Base-by-base conservation (phyloP, 2,113 vertebrate species). In the Cichladusa arquata region DNA sequence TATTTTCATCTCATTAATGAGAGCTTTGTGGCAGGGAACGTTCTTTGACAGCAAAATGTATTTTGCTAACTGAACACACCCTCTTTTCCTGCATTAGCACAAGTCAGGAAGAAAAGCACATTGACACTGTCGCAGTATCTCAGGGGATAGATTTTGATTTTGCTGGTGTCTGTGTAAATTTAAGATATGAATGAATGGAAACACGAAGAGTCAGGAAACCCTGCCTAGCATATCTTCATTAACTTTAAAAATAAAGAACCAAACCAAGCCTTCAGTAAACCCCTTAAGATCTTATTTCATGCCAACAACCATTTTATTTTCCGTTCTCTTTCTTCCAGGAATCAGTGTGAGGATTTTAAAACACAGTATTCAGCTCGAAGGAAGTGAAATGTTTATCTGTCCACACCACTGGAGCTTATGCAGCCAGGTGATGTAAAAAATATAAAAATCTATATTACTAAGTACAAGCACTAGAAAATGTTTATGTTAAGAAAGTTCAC, bases 361-460 rank as follows among this genome's bases (percentile, higher is more conserved):
- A 72, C 0, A 1, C 0, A 0, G 14, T 7, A 61, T 66, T 73
- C 66, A 65, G 45, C 44, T 33, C 4, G 17, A 91, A 88, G 54
- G 50, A 91, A 92, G 26, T 33, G 8, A 94, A 87, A n/a, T 78
- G 57, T 76, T 93, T 91, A 65, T 87, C 70, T 76, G 65, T 54
- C 45, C 54, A 76, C 33, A 69, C 62, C 36, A 79, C 16, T 45
- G 33, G 54, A 72, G 14, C n/a, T 91, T 53, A 76, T 7, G 22
- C n/a, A 86, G 76, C n/a, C 80, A 83, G 10, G 33, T 88, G 44
- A 8, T 25, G 6, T 44, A 4, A 38, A 33, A 88, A 62, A 79
- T 5, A 76, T 4, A 40, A 47, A 34, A 31, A 22, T 17, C 1
- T 1, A 5, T 5, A 18, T 62, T 81, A 64, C 34, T 81, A 83